Evolutionary conservation across 2,113 vertebrate species (phyloP), one percentile per base, ranked within the genome.

Genomic region (Monarcha castaneiventris): DNA sequence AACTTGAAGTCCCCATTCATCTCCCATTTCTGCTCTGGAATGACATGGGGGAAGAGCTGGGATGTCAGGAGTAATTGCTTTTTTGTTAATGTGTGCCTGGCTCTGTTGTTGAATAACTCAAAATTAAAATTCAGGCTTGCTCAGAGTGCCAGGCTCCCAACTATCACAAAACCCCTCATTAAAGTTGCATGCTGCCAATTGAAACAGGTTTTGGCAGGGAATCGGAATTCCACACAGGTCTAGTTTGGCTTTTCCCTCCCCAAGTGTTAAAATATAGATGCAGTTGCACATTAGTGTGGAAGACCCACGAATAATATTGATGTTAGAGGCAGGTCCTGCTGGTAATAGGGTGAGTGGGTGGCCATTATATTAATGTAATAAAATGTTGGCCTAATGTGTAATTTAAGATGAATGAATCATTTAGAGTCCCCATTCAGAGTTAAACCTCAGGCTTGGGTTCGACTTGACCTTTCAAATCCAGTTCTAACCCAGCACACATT

Each of bases 21-120:
- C 66, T 87, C 22, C 2, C 25, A 5, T n/a, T 61, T 21, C 80
- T 84, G 83, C 48, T 79, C 84, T 54, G 84, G 6, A 32, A 4
- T 67, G 77, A 25, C 85, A 11, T 0, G 49, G 48, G 83, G 51
- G 35, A 68, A 55, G 83, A 7, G 66, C 92, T 73, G 91, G 13
- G 21, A 44, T 95, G 83, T 76, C 92, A 78, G 80, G 30, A 94
- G 81, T 83, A 84, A 93, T 91, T 88, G 88, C 72, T 85, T 76
- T 86, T 87, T 55, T 87, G 90, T 90, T 83, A 84, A 58, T n/a
- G 83, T 63, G 61, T 52, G 88, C 71, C 73, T 23, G 35, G 76
- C 41, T 55, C 51, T 35, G n/a, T 33, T 55, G 68, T 39, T 43
- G 91, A 77, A 66, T 48, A 82, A 87, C 83, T 67, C 8, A 33